These are phyloP conservation scores for Mirza zaza DNA, from an alignment of 2,113 vertebrate genomes.

Conservation along the genomic window DNA sequence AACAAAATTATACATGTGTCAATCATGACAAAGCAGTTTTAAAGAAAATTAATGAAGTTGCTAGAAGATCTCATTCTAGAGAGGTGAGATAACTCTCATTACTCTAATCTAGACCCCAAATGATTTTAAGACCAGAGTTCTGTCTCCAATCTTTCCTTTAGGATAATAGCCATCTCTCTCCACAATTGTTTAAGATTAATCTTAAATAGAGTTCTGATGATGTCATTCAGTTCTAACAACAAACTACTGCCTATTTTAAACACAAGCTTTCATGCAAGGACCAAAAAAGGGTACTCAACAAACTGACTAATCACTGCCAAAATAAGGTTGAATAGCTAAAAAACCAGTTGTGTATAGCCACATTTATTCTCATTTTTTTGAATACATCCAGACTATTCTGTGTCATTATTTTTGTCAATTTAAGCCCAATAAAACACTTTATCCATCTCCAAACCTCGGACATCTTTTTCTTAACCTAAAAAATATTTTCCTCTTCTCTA, in stretches of 20 bases:
- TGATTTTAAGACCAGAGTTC: neutral
- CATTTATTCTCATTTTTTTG: neutral
- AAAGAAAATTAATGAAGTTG: neutral
- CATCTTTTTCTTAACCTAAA: neutral
- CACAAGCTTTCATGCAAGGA: neutral
- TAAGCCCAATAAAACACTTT: neutral
- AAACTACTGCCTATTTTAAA: neutral
- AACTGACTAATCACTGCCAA: neutral
- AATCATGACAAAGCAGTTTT: slow-evolving; percentile 1
- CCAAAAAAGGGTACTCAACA: neutral
- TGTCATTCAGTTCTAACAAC: neutral
- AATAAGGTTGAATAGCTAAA: neutral
- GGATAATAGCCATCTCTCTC: neutral
- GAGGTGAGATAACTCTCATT: neutral
- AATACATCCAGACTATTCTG: neutral
- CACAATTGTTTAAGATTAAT: neutral
- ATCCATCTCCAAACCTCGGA: neutral
- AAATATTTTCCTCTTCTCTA: neutral
- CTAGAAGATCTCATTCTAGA: neutral
- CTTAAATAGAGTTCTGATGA: neutral
- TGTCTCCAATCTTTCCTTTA: neutral
- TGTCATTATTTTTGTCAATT: neutral
- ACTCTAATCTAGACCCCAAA: neutral
- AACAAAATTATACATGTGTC: neutral
- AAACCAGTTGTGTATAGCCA: neutral